Conservation (phyloP, 2,888 invertebrate genomes). For the Ectobius pallidus region DNA sequence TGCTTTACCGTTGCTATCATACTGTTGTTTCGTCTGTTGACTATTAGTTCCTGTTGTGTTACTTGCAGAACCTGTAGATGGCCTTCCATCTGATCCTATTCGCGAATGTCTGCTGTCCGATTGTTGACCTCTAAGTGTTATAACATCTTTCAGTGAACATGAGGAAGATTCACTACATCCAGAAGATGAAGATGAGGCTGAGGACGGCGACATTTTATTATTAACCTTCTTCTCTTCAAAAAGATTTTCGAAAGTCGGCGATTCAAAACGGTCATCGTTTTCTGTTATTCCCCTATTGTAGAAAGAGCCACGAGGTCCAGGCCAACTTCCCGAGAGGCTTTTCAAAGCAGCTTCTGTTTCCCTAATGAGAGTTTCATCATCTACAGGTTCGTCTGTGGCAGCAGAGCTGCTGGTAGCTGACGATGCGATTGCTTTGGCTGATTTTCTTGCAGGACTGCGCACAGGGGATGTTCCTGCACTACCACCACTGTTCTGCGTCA, state of each 20-base stretch:
- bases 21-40: neutral
- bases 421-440: slow-evolving; percentile 49
- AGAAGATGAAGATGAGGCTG: slow-evolving; percentile 32
- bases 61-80: neutral
- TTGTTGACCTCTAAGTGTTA: slow-evolving; percentile 59
- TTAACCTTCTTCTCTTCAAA: slow-evolving; percentile 81
- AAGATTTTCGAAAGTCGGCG: slow-evolving; percentile 81
- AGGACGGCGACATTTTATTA: slow-evolving; percentile 33
- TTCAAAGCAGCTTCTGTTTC: slow-evolving; percentile 89
- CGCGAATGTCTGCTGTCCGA: slow-evolving; percentile 48
- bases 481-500: slow-evolving; percentile 43
- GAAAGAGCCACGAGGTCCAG: slow-evolving; percentile 67
- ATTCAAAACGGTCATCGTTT: slow-evolving; percentile 68
- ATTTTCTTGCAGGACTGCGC: slow-evolving; percentile 56
- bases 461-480: slow-evolving; percentile 46
- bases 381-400: slow-evolving; percentile 60
- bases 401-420: slow-evolving; percentile 58
- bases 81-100: neutral
- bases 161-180: slow-evolving; percentile 59
- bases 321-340: slow-evolving; percentile 86
- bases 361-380: slow-evolving; percentile 82
- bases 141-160: slow-evolving; percentile 71
- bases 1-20: slow-evolving; percentile 19
- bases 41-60: neutral
- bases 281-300: slow-evolving; percentile 67